Percentiles rank a stretch among this genome's conserved stretches.
Conservation (phyloP, 2,113 vertebrate genomes). For the Hyperopisus bebe region DNA sequence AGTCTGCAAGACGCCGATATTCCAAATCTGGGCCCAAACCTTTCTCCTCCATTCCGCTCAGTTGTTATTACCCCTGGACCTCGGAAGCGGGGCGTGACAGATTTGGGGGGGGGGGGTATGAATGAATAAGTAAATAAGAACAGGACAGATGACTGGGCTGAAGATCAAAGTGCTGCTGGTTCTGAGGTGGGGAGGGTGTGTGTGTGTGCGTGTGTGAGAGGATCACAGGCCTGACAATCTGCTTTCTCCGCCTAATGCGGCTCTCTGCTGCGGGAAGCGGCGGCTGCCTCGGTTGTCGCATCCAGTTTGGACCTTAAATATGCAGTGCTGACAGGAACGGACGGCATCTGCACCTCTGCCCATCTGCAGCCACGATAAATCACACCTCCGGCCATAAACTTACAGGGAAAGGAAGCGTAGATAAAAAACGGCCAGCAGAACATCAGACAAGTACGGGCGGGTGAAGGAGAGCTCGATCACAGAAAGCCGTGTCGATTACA, state of each 20-base stretch:
- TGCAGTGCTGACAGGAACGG: background rate
- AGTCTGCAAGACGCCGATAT: conserved; percentile 10
- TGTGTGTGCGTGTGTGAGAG: background rate
- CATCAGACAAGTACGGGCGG: background rate
- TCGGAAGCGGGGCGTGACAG: background rate
- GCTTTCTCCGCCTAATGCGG: background rate
- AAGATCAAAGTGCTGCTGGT: conserved; percentile 20
- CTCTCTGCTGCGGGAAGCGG: background rate
- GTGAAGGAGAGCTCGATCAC: background rate
- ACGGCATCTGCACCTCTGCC: background rate
- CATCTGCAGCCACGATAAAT: background rate
- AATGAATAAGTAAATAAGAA: conserved; percentile 25
- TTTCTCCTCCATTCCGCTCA: background rate
- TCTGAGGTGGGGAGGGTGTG: conserved; percentile 1
- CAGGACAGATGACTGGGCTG: background rate
- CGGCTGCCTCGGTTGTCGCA: background rate
- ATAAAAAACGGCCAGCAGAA: background rate
- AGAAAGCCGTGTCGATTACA: background rate
- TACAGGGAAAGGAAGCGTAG: background rate
- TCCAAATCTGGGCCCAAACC: background rate
- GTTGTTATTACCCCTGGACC: background rate
- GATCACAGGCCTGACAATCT: background rate
- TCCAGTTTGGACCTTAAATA: background rate
- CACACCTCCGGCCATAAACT: background rate
- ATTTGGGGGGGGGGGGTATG: background rate